Evolutionary conservation across 2,888 invertebrate genomes (phyloP), one percentile per base, ranked within the genome.

Genomic region (Lottia scabra): DNA sequence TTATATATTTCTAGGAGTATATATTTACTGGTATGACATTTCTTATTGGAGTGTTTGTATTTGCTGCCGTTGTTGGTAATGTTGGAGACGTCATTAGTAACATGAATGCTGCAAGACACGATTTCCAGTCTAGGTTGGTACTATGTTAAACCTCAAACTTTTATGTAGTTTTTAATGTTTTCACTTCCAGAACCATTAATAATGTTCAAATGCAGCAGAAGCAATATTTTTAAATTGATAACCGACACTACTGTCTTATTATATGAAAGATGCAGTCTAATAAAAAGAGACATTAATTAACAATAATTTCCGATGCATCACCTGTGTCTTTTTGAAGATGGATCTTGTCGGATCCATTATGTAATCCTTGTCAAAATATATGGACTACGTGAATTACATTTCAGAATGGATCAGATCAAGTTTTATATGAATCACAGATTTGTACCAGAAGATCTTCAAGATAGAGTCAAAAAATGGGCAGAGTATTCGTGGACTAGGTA

Each of bases 31-130:
- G 88, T 0, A 27, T 85, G 26, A 88, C 86, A 5, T 88, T 87
- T 63, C 78, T 88, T 10, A 84, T 86, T 63, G 88, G 88, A 12
- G 87, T 88, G 6, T 88, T 88, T 69, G 85, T 88, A 8, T 88
- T 88, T 71, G 88, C 88, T 19, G 87, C 87, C 23, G 87, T 88
- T 4, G 87, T 88, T 19, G 88, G 88, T 26, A 88, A 88, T 74
- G 88, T 88, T 16, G 88, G 87, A 71, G 87, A 88, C 75, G 87
- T 88, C 77, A 88, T 88, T 70, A 86, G 87, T 67, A 88, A 87
- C 75, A 85, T 87, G 86, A 86, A 88, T 71, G 87, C 88, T 5
- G 84, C 87, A 13, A 76, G 86, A 70, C 84, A 85, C 45, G 86
- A 87, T 46, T 88, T 87, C 68, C 86, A 87, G 73, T 76, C 85